phyloP scores from a whole-genome alignment of 2,797 vertebrate genomes.

The Leptoclinus maculatus region DNA sequence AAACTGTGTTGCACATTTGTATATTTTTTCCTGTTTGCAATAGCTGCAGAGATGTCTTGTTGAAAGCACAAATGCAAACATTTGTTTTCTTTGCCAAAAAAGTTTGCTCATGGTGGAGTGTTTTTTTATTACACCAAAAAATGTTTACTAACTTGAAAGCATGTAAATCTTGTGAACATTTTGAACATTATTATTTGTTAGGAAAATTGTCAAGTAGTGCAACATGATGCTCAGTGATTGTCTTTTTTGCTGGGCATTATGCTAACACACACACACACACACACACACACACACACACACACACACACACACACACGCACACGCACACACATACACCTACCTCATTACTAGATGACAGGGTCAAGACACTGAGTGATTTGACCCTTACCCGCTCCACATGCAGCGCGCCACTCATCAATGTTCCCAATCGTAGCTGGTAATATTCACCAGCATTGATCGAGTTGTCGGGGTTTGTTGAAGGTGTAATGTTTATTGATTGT shows the following conservation, averaged over 20 bases:
- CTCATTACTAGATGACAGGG: constrained; percentile 40
- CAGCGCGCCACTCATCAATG: constrained; percentile 36
- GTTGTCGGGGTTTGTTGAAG: constrained; percentile 66
- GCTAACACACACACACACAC: neutral
- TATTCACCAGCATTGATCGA: constrained; percentile 63
- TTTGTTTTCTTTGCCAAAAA: neutral
- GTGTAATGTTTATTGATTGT: constrained; percentile 77
- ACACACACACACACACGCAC: constrained; percentile 16
- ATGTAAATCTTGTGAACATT: constrained; percentile 9
- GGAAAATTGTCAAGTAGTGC: neutral
- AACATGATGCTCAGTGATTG: neutral
- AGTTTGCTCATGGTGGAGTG: constrained; percentile 12
- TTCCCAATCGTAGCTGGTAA: constrained; percentile 45
- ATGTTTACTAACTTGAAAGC: neutral
- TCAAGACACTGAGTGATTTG: constrained; percentile 56
- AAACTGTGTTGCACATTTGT: neutral
- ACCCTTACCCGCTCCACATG: constrained; percentile 33
- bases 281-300: neutral
- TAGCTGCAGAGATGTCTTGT: neutral
- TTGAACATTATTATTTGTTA: neutral
- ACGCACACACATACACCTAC: constrained; percentile 2
- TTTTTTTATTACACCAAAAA: neutral
- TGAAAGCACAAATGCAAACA: constrained; percentile 11
- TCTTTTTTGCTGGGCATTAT: neutral
- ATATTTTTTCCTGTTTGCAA: neutral